Conservation (phyloP, 2,888 invertebrate genomes). For the Athalia cordata region DNA sequence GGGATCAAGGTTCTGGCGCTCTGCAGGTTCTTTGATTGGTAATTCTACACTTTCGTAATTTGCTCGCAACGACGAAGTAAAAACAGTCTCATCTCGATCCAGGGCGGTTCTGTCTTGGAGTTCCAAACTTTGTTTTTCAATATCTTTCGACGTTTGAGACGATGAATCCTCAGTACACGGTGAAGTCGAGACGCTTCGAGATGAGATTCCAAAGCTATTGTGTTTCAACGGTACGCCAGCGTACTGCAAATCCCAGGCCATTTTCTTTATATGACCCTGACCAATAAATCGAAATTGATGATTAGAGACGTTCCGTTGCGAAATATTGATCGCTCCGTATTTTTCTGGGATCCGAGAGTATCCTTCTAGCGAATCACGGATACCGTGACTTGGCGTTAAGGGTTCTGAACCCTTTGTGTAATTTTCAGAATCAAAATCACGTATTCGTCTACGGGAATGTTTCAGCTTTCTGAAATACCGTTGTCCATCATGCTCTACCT, state of each 20-base stretch:
- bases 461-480: background rate
- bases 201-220: background rate
- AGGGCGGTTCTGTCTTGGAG: too few relatives aligned
- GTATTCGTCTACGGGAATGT: background rate
- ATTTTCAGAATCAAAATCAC: slow-evolving; percentile 4
- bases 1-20: background rate
- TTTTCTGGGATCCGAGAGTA: background rate
- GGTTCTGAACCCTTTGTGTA: background rate
- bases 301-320: background rate
- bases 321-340: background rate
- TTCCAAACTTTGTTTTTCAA: background rate
- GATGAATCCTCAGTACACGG: background rate
- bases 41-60: background rate
- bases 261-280: background rate
- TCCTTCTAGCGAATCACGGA: background rate
- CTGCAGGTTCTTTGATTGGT: background rate
- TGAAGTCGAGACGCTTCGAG: too few relatives aligned
- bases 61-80: too few relatives aligned
- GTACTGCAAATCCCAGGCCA: slow-evolving; percentile 18
- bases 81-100: too few relatives aligned
- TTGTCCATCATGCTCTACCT: background rate
- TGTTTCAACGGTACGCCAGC: slow-evolving; percentile 27
- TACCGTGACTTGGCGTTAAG: background rate
- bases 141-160: background rate
- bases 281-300: background rate